phyloP scores from a whole-genome alignment of 2,888 invertebrate species.

The Monopis laevigella region DNA sequence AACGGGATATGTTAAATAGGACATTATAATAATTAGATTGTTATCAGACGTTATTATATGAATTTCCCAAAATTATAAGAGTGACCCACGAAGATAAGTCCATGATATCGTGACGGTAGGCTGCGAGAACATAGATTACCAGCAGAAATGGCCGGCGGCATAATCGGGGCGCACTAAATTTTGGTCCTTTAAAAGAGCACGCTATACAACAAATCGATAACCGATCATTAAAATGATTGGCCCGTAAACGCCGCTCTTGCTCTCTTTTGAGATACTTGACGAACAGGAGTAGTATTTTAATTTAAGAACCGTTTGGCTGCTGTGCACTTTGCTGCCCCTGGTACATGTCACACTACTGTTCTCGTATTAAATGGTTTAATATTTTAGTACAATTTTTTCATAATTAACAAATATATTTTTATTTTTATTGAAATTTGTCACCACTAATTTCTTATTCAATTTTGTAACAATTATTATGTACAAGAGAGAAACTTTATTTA shows the following conservation, averaged over 20 bases:
- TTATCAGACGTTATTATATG: slow-evolving; percentile 65
- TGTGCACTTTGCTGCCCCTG: background rate
- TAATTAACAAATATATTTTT: too few relatives aligned
- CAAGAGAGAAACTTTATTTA: too few relatives aligned
- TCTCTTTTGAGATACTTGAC: slow-evolving; percentile 45
- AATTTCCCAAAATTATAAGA: slow-evolving; percentile 63
- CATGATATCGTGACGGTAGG: slow-evolving; percentile 60
- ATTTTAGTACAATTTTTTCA: background rate
- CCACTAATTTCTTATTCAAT: too few relatives aligned
- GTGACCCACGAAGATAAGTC: slow-evolving; percentile 52
- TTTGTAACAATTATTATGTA: too few relatives aligned
- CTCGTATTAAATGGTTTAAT: background rate
- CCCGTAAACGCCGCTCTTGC: slow-evolving; percentile 51
- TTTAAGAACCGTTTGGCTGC: slow-evolving; percentile 23
- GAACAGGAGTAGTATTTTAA: slow-evolving; percentile 56
- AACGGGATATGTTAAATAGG: slow-evolving; percentile 64
- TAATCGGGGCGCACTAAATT: slow-evolving; percentile 52
- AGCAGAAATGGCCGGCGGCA: slow-evolving; percentile 41
- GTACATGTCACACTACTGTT: background rate
- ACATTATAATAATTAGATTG: slow-evolving; percentile 66
- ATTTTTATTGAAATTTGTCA: too few relatives aligned
- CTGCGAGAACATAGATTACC: slow-evolving; percentile 42
- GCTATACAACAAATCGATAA: slow-evolving; percentile 61
- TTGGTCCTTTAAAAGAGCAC: slow-evolving; percentile 57
- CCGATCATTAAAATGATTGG: slow-evolving; percentile 64